Conservation (phyloP, 1,140 invertebrate genomes). For the Cotesia glomerata region DNA sequence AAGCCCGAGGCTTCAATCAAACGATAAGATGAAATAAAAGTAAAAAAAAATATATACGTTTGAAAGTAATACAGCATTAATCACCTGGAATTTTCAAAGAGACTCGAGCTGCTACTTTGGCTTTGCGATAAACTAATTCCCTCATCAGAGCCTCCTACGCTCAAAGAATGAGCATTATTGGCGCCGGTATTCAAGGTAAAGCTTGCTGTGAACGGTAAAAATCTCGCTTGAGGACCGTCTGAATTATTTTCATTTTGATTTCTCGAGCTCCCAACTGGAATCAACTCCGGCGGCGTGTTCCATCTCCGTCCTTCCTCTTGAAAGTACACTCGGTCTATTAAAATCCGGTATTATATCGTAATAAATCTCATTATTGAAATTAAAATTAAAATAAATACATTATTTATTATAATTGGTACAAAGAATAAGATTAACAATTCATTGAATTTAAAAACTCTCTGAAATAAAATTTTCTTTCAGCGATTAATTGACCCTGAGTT, state of each 20-base stretch:
- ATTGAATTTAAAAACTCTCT: background rate
- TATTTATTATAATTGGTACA: background rate
- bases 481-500: constrained; percentile 9
- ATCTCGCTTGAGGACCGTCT: constrained; percentile 41
- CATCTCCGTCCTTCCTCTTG: constrained; percentile 41
- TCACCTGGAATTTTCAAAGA: constrained; percentile 42
- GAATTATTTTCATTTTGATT: constrained; percentile 29
- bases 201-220: constrained; percentile 50
- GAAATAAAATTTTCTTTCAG: background rate
- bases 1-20: background rate
- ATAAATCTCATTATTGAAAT: constrained; percentile 3
- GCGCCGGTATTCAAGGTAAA: constrained; percentile 47
- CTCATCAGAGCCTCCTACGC: constrained; percentile 44
- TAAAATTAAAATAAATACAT: constrained; percentile 11
- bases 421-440: background rate
- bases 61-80: constrained; percentile 13
- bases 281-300: constrained; percentile 48
- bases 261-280: constrained; percentile 31
- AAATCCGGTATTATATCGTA: background rate
- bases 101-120: constrained; percentile 37
- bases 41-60: background rate
- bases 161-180: constrained; percentile 51
- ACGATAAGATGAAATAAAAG: background rate
- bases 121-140: constrained; percentile 54
- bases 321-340: constrained; percentile 40